Conservation (phyloP, 2,797 vertebrate species). For the Balearica regulorum region DNA sequence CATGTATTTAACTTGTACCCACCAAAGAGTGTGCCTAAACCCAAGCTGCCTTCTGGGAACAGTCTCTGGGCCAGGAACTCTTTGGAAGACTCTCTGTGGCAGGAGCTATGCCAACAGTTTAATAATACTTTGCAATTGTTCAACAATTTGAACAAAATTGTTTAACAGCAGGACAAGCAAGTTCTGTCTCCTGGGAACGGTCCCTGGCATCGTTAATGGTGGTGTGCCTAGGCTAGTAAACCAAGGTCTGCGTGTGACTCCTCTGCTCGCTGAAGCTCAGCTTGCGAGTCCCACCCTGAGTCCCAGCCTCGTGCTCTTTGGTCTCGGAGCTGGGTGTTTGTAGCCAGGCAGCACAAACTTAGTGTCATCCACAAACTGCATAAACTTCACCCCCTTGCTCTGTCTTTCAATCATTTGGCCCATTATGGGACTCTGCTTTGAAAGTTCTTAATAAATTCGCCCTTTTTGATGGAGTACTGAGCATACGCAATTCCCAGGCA, state of each 20-base stretch:
- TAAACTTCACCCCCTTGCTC: not conserved
- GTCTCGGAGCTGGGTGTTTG: not conserved
- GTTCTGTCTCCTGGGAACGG: not conserved
- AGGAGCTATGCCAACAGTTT: not conserved
- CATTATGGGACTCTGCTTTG: not conserved
- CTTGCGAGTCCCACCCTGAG: not conserved
- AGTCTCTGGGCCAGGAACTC: not conserved
- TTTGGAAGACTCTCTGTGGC: not conserved
- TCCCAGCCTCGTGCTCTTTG: not conserved
- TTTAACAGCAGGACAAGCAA: not conserved
- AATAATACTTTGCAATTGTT: not conserved
- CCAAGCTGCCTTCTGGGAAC: not conserved
- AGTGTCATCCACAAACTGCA: not conserved
- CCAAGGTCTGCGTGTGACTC: not conserved
- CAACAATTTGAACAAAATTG: not conserved
- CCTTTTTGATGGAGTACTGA: not conserved
- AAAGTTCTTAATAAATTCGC: not conserved
- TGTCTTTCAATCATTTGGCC: not conserved
- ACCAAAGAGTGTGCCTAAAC: not conserved
- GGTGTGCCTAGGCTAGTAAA: not conserved
- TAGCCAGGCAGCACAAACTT: not conserved
- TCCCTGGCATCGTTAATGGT: not conserved
- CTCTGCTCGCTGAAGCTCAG: not conserved
- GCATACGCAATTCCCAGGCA: not conserved
- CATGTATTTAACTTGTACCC: not conserved